A percentile compares a stretch with the other conserved stretches of the same genome.
phyloP scores from a whole-genome alignment of 1,140 invertebrate genomes.

The Coelopa frigida region DNA sequence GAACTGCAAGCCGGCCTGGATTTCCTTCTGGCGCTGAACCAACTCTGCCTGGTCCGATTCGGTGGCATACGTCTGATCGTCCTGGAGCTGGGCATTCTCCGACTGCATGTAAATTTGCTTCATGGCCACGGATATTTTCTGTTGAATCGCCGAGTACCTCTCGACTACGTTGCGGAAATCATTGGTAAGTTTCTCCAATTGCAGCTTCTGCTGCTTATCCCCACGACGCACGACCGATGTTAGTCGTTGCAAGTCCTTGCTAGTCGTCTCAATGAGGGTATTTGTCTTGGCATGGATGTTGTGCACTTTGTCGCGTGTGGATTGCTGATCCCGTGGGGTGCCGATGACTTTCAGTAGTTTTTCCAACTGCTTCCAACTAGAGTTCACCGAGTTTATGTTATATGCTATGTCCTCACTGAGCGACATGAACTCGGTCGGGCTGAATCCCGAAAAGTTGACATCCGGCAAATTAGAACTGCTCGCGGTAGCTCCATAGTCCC shows the following conservation, averaged over 20 bases:
- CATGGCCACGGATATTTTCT: slow-evolving; percentile 70
- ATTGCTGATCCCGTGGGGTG: slow-evolving; percentile 63
- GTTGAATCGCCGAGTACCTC: slow-evolving; percentile 70
- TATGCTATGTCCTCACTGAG: slow-evolving; percentile 68
- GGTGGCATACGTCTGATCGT: slow-evolving; percentile 43
- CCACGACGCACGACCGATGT: slow-evolving; percentile 57
- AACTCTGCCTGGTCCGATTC: slow-evolving; percentile 46
- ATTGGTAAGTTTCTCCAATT: slow-evolving; percentile 71
- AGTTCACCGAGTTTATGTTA: slow-evolving; percentile 70
- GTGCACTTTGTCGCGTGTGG: slow-evolving; percentile 48
- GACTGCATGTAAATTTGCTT: slow-evolving; percentile 58
- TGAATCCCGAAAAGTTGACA: slow-evolving; percentile 59
- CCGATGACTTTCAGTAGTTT: slow-evolving; percentile 68
- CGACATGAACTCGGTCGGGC: slow-evolving; percentile 65
- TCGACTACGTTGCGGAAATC: slow-evolving; percentile 72
- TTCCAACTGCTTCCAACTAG: slow-evolving; percentile 61
- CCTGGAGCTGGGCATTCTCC: slow-evolving; percentile 44
- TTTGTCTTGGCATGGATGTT: slow-evolving; percentile 72
- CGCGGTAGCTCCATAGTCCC: slow-evolving; percentile 49
- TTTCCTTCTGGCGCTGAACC: slow-evolving; percentile 50
- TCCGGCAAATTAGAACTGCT: slow-evolving; percentile 48
- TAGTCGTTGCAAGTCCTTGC: slow-evolving; percentile 62
- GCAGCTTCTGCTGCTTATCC: slow-evolving; percentile 71
- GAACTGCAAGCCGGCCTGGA: slow-evolving; percentile 59
- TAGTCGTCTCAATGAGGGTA: slow-evolving; percentile 64